A percentile compares a stretch with the other conserved stretches of the same genome.
Conservation (phyloP, 2,888 invertebrate species). For the Oscheius sp. region DNA sequence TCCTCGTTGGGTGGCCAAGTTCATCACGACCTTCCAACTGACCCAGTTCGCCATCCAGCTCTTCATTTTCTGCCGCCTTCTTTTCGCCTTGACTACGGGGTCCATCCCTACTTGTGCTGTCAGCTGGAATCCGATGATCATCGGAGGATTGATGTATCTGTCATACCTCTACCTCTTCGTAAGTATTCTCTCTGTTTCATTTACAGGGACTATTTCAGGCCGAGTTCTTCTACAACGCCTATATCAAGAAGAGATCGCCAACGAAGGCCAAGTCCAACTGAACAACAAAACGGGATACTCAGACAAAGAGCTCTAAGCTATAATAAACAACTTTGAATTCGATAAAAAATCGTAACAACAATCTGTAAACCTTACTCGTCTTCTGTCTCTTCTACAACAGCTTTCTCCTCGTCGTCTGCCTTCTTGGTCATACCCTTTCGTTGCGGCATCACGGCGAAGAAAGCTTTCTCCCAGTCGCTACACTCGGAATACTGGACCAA, state of each 20-base stretch:
- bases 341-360: neutral
- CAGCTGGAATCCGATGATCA: slow-evolving; percentile 68
- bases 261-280: slow-evolving; percentile 34
- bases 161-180: slow-evolving; percentile 89
- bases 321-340: slow-evolving; percentile 11
- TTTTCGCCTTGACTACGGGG: slow-evolving; percentile 63
- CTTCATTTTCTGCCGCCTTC: slow-evolving; percentile 68
- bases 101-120: slow-evolving; percentile 63
- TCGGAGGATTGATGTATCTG: slow-evolving; percentile 84
- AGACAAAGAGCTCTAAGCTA: neutral
- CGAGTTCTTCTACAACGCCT: slow-evolving; percentile 91
- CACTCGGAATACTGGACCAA: slow-evolving; percentile 74
- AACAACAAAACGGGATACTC: slow-evolving; percentile 10
- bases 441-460: slow-evolving; percentile 60
- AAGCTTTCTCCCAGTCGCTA: slow-evolving; percentile 74
- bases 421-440: slow-evolving; percentile 59
- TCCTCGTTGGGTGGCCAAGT: slow-evolving; percentile 67
- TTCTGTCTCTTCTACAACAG: neutral
- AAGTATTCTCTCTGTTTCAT: too few relatives aligned
- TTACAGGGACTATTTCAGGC: slow-evolving; percentile 75
- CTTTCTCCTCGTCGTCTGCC: slow-evolving; percentile 22
- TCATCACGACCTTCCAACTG: slow-evolving; percentile 71
- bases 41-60: slow-evolving; percentile 67
- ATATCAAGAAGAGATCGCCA: slow-evolving; percentile 77
- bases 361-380: neutral